Conservation (phyloP, 2,888 invertebrate species). For the Pseudanteris insignis region DNA sequence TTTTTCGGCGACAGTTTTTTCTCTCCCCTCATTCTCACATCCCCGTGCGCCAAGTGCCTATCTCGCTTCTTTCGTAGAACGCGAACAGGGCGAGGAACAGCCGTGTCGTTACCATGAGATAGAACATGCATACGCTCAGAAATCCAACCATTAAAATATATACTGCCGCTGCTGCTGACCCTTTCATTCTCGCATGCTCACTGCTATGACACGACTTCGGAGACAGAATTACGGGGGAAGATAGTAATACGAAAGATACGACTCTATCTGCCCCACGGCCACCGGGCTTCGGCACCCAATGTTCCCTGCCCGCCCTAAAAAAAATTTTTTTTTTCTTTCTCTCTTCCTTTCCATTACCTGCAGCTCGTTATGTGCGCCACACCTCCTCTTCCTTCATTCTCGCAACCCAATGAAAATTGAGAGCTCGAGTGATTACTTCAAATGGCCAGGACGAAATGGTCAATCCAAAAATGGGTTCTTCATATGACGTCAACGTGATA, state of each 20-base stretch:
- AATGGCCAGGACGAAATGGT: conserved; percentile 24
- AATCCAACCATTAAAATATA: conserved; percentile 61
- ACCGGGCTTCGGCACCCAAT: too few relatives aligned
- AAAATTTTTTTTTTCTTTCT: too few relatives aligned
- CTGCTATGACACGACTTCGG: conserved; percentile 50
- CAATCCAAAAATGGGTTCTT: conserved; percentile 21
- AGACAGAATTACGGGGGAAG: too few relatives aligned
- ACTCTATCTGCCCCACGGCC: too few relatives aligned
- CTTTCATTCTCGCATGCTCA: conserved; percentile 54
- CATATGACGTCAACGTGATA: conserved; percentile 4
- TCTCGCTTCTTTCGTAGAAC: conserved; percentile 32
- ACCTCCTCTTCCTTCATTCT: too few relatives aligned
- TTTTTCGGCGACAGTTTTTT: conserved; percentile 24
- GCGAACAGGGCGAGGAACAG: conserved; percentile 31
- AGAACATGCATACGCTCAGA: conserved; percentile 52
- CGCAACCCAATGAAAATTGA: too few relatives aligned
- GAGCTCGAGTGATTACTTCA: conserved; percentile 27
- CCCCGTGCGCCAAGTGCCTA: conserved; percentile 14
- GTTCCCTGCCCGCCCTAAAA: too few relatives aligned
- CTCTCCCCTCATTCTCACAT: conserved; percentile 24
- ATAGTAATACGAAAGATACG: too few relatives aligned
- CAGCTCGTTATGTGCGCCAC: too few relatives aligned
- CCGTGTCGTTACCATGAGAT: conserved; percentile 52
- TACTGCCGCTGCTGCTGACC: conserved; percentile 54
- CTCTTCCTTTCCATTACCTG: too few relatives aligned